Evolutionary conservation across 2,888 invertebrate species (phyloP), one percentile per base, ranked within the genome.

Genomic region (Drosophila setosimentum): DNA sequence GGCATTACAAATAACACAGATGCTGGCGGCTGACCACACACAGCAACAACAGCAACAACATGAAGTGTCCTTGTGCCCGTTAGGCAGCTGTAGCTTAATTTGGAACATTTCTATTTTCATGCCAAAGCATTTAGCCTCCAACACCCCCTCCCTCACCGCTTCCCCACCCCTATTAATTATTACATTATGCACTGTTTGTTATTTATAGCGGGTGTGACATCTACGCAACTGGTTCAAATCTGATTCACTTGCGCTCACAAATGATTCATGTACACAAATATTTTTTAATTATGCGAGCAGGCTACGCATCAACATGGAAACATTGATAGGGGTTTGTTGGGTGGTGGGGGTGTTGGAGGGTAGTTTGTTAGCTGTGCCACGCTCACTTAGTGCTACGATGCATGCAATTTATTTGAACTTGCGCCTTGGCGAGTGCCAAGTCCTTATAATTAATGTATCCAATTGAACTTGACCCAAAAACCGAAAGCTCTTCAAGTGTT

Each of bases 381-480:
- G 76, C 80, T 67, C 87, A 72, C 75, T 87, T 84, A 65, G 53
- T 66, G 53, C 74, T 53, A 42, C 53, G 62, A 53, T 69, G 73
- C 72, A 51, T 80, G 67, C 83, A 77, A 72, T 79, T 84, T 69
- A 64, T 76, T 85, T 89, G 80, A 87, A 76, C 85, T 85, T 67
- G 78, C 57, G 58, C 30, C 61, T 66, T 68, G 59, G 49, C 37
- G 61, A 57, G 60, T 72, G 89, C 72, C 85, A 89, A 85, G 90
- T 89, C 88, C 90, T 83, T 84, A 76, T 74, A 83, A 89, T 88
- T 86, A 86, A 89, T 86, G 68, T 63, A 66, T 68, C 88, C 88
- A 83, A 70, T 86, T 86, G 80, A 89, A 88, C 85, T 86, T 90
- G 85, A 89, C 85, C 90, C 78, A 86, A 86, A 85, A 80, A 63